phyloP scores from a whole-genome alignment of 2,888 invertebrate species.

The Boloria selene region DNA sequence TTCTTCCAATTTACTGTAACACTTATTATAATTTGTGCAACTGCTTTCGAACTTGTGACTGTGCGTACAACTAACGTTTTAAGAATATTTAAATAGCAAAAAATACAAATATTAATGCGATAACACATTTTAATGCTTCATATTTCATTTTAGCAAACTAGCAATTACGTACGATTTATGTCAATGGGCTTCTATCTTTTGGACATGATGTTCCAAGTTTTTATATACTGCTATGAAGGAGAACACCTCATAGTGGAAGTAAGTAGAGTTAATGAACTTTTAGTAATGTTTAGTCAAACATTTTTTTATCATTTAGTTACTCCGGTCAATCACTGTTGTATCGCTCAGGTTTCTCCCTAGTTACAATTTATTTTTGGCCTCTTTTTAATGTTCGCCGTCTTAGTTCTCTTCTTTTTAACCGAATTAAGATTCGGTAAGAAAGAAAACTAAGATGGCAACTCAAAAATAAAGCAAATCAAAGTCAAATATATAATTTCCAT shows the following conservation, averaged over 20 bases:
- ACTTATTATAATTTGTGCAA: slow-evolving; percentile 70
- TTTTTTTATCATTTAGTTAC: no score
- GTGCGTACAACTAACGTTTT: slow-evolving; percentile 50
- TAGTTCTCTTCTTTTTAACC: no score
- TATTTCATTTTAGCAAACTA: slow-evolving; percentile 47
- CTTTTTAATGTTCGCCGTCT: no score
- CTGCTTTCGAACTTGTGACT: slow-evolving; percentile 69
- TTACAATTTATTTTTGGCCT: no score
- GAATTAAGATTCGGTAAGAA: no score
- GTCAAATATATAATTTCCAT: neutral
- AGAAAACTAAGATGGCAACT: no score
- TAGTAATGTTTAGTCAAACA: no score
- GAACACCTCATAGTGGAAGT: slow-evolving; percentile 55
- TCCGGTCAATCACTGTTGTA: no score
- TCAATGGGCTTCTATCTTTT: slow-evolving; percentile 60
- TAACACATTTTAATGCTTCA: neutral
- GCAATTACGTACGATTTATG: slow-evolving; percentile 52
- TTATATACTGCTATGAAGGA: slow-evolving; percentile 75
- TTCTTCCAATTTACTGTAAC: slow-evolving; percentile 72
- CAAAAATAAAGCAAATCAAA: no score
- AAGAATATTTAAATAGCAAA: neutral
- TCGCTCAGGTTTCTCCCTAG: no score
- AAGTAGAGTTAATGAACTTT: neutral
- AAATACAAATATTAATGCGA: neutral
- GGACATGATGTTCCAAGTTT: slow-evolving; percentile 67